Percentiles rank a stretch among this genome's conserved stretches.
phyloP scores from a whole-genome alignment of 2,113 vertebrate genomes.

The Lipotes vexillifer region DNA sequence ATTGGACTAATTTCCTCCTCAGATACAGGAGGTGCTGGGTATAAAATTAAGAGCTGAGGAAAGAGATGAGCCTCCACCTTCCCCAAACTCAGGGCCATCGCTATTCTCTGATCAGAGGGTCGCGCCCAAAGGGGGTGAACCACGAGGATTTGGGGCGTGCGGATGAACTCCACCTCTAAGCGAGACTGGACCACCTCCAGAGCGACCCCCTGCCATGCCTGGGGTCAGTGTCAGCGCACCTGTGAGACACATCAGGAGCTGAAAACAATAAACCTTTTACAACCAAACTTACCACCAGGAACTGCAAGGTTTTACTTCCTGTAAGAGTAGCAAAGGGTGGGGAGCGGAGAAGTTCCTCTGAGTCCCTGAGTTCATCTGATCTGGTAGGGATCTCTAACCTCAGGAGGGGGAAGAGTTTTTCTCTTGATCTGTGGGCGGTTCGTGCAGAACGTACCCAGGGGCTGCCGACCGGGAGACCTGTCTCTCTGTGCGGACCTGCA shows the following conservation, averaged over 20 bases:
- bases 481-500: accelerated
- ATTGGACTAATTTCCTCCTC: neutral
- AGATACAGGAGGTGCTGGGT: neutral
- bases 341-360: neutral
- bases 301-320: neutral
- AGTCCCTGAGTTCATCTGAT: neutral
- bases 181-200: neutral
- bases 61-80: neutral
- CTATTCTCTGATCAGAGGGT: neutral
- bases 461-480: accelerated
- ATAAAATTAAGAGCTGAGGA: neutral
- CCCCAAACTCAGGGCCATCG: too few species aligned
- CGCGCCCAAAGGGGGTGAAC: neutral
- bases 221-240: neutral
- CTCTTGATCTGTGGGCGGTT: neutral
- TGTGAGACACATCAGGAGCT: neutral
- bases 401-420: neutral
- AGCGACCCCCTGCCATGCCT: neutral
- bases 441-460: accelerated
- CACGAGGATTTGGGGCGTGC: neutral
- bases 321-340: neutral
- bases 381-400: accelerated
- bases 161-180: neutral
- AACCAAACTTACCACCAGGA: neutral
- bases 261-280: neutral